Evolutionary conservation across 2,888 invertebrate genomes (phyloP), one percentile per base, ranked within the genome.

Genomic region (Eledona agricola): DNA sequence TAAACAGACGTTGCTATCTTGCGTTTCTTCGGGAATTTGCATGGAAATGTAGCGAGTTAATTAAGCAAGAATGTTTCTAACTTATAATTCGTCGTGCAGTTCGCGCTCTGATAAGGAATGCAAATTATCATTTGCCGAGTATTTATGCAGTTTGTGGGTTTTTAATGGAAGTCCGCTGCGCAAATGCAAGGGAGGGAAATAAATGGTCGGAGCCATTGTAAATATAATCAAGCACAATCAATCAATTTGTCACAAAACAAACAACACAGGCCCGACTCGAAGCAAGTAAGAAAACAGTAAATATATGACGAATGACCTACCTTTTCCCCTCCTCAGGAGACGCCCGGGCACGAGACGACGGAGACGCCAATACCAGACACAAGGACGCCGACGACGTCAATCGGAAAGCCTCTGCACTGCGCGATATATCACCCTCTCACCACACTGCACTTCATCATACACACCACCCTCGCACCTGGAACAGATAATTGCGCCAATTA

Each of bases 351-450:
- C 60, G 60, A 58, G 63, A 60, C 60, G 67, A 55, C 61, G 65
- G 61, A 64, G 66, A 63, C 65, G 67, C 67, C 65, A 64, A 62
- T 63, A 62, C 64, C 64, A 67, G 68, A 70, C 70, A 64, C 65
- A 65, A 64, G 66, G 71, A 72, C 72, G 72, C 71, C 71, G 65
- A 62, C 66, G 64, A 62, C 66, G 63, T 64, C 65, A 62, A 51
- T 58, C 59, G 58, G 54, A 47, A 59, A 56, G n/a, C n/a, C 55
- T 64, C 59, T 66, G 64, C 69, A 67, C 69, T 67, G 65, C 67
- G 68, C 70, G 65, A 61, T 60, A 62, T 53, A 49, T 53, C 65
- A 62, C 62, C 58, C 54, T 64, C 59, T 34, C 47, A 47, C 38
- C 49, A 42, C 50, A 63, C 59, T 58, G 50, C 63, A 62, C 61